Conservation (phyloP, 2,113 vertebrate species). For the Phocoena phocoena region DNA sequence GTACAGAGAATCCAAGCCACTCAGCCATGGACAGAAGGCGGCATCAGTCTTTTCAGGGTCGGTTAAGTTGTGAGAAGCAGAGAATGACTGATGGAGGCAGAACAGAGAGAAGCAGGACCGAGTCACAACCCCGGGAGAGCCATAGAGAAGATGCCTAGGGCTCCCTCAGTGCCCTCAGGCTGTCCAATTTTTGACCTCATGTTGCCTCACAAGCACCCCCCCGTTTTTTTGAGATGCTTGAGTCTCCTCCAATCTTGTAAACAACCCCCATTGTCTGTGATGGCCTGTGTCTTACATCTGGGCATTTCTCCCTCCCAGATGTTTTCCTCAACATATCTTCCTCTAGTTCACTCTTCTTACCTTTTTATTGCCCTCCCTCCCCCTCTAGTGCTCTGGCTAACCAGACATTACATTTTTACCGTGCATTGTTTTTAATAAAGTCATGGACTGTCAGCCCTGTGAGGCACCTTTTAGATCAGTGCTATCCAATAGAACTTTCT, state of each 20-base stretch:
- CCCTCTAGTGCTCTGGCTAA: neutral
- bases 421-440: neutral
- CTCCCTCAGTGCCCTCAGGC: neutral
- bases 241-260: neutral
- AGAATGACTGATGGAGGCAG: neutral
- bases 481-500: neutral
- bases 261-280: neutral
- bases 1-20: neutral
- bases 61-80: neutral
- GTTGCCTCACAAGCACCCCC: neutral
- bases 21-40: neutral
- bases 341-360: neutral
- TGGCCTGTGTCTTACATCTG: neutral
- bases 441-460: neutral
- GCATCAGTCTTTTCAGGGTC: neutral
- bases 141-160: neutral
- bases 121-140: neutral
- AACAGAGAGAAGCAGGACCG: neutral
- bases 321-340: neutral
- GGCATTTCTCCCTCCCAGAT: neutral
- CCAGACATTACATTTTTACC: neutral
- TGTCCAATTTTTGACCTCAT: neutral
- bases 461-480: conserved; percentile 26
- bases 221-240: neutral
- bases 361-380: neutral